Percentiles rank a stretch among this genome's conserved stretches.
Evolutionary conservation across 2,797 vertebrate genomes (phyloP).

Genomic region (Ispidina picta): DNA sequence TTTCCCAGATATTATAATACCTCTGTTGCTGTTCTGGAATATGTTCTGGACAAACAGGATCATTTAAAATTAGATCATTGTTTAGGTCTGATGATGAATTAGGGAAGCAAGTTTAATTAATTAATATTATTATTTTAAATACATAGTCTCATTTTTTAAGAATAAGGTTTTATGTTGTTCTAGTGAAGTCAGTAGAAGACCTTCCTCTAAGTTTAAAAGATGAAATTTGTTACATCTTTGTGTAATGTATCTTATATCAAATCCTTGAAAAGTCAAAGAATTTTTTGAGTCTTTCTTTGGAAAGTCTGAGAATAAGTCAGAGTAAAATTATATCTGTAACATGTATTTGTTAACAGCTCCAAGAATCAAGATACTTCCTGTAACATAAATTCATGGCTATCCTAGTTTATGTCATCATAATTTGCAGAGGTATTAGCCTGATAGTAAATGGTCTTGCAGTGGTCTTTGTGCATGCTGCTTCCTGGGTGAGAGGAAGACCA

Average conservation of each 20-base stretch:
- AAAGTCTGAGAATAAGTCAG: not conserved
- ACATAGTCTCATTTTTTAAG: not conserved
- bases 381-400: not conserved
- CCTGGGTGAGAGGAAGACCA: not conserved
- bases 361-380: not conserved
- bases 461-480: not conserved
- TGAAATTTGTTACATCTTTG: not conserved
- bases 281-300: not conserved
- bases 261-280: not conserved
- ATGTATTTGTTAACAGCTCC: not conserved
- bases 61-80: not conserved
- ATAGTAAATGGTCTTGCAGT: not conserved
- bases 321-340: constrained; percentile 9
- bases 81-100: not conserved
- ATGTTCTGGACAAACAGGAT: not conserved
- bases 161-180: not conserved
- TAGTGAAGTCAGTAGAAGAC: not conserved
- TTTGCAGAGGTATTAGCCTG: constrained; percentile 12
- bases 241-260: not conserved
- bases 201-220: not conserved
- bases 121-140: not conserved
- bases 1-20: not conserved
- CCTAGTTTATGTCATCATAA: not conserved
- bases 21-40: not conserved
- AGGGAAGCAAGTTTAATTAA: not conserved